Conservation (phyloP, 2,113 vertebrate species). For the Hystrix brachyura region DNA sequence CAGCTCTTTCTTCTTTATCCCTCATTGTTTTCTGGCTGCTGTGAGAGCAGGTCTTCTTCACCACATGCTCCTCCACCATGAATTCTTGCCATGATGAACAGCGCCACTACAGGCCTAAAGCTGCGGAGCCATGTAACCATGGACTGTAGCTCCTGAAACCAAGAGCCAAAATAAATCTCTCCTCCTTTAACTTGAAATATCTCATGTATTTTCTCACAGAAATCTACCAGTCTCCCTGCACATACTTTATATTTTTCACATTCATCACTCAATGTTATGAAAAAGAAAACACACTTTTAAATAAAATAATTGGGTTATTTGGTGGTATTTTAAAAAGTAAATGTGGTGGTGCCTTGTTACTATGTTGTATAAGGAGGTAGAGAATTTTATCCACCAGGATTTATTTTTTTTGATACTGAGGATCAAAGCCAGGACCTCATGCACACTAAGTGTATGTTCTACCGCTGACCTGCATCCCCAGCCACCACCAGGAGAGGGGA, state of each 20-base stretch:
- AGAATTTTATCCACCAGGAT: neutral
- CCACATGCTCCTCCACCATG: neutral
- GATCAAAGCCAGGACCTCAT: neutral
- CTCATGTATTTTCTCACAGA: neutral
- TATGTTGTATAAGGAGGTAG: neutral
- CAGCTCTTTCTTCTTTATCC: neutral
- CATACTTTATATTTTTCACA: neutral
- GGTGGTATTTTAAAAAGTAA: neutral
- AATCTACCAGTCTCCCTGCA: neutral
- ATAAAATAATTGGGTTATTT: neutral
- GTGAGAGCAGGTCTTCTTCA: neutral
- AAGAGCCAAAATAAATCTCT: neutral
- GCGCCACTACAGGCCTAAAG: neutral
- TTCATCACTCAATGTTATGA: neutral
- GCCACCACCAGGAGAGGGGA: neutral
- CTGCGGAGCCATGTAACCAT: neutral
- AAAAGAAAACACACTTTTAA: neutral
- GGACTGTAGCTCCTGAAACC: neutral
- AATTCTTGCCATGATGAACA: neutral
- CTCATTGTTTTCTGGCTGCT: neutral
- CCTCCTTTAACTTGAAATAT: neutral
- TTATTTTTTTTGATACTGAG: neutral
- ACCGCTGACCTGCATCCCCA: neutral
- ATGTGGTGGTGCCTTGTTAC: neutral
- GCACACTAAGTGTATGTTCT: neutral